Percentiles rank a stretch among this genome's conserved stretches.
Conservation (phyloP, 2,797 vertebrate genomes). For the Leucoraja ocellata region DNA sequence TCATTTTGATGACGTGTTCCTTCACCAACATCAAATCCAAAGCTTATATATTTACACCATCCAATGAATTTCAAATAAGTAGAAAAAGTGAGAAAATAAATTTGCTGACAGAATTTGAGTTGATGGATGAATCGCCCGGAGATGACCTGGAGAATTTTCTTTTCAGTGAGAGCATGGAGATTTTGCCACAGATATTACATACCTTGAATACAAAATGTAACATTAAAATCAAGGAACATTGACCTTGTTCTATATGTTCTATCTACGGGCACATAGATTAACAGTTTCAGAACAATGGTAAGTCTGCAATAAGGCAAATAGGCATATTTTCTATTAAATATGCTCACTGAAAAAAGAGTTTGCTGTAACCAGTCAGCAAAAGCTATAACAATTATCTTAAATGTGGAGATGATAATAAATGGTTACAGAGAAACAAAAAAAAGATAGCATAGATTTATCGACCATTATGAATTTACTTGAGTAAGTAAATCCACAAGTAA, state of each 20-base stretch:
- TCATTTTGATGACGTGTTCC: slow-evolving; percentile 49
- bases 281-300: not conserved
- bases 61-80: not conserved
- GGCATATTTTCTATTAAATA: not conserved
- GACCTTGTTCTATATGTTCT: not conserved
- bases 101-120: not conserved
- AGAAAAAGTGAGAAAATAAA: not conserved
- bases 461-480: not conserved
- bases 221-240: slow-evolving; percentile 57
- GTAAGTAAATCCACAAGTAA: not conserved
- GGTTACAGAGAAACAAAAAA: not conserved
- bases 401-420: not conserved
- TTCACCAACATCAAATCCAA: slow-evolving; percentile 44
- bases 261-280: not conserved
- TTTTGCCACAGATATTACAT: slow-evolving; percentile 61
- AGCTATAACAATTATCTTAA: not conserved
- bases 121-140: not conserved
- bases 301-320: not conserved
- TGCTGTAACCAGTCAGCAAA: not conserved
- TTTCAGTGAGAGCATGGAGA: slow-evolving; percentile 51
- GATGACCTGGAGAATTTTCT: slow-evolving; percentile 45
- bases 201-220: slow-evolving; percentile 58
- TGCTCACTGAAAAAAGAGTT: not conserved
- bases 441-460: not conserved
- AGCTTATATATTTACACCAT: slow-evolving; percentile 52